Evolutionary conservation across 30 jellyfish, hydroid and myxozoan species (phyloP), one percentile per base, ranked within the genome.

Genomic region (Turritopsis dohrnii): DNA sequence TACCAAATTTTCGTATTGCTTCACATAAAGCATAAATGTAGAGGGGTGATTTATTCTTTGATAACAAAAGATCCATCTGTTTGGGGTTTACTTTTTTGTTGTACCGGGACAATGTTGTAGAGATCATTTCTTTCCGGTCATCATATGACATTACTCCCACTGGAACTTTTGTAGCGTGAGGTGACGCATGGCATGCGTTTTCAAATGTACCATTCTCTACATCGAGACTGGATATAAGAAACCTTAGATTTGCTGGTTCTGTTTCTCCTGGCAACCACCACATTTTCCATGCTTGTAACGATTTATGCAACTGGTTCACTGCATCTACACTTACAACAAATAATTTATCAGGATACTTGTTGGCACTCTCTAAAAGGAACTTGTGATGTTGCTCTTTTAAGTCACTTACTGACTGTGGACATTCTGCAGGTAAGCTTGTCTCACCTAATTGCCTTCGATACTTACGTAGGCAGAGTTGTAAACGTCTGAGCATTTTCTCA

Each of bases 241-340:
- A 17, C 17, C 17, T 66, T 8, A 66, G 76, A 17, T 66, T 66
- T 25, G 7, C 30, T 22, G 76, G 76, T n/a, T 7, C 76, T n/a
- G 28, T 1, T 66, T 66, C 30, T 66, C 8, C 28, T 25, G 76
- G 76, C 17, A 66, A 25, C 76, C 76, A 66, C 76, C 76, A 66
- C 76, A 66, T 66, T n/a, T 66, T 25, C 76, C 76, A 66, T 3
- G 76, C 76, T 8, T 25, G 29, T 66, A 66, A 25, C 76, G 29
- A 22, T 22, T 25, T 17, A 25, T 66, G 76, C 5, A 66, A 66
- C 17, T 66, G 76, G 17, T 66, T 66, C 8, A 66, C 76, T 8
- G 76, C 76, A 17, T 66, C 76, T 3, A 66, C 30, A 3, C 7
- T 66, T 8, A 66, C 30, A 7, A 66, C 76, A 25, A 66, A 66